These are phyloP conservation scores for Tubiluchus corallicola DNA, from an alignment of 2,888 invertebrate genomes.

Conservation along the genomic window DNA sequence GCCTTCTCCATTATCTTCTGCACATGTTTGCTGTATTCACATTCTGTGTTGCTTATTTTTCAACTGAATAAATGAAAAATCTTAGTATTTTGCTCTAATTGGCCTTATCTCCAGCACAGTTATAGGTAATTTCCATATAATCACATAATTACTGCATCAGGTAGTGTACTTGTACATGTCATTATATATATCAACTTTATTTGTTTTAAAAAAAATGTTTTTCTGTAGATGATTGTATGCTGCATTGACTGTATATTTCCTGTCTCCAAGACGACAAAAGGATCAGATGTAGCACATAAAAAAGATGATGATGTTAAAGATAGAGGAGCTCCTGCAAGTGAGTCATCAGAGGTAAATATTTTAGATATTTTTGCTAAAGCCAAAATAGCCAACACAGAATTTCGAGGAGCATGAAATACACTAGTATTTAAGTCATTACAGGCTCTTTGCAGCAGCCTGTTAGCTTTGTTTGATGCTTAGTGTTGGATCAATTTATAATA, in stretches of 20 bases:
- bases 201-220: constrained; percentile 12
- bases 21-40: too few relatives aligned
- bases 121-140: constrained; percentile 1
- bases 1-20: too few relatives aligned
- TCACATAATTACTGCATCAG: too few relatives aligned
- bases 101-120: constrained; percentile 9
- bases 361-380: too few relatives aligned
- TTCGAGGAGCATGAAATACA: too few relatives aligned
- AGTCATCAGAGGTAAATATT: too few relatives aligned
- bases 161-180: constrained; percentile 1
- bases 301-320: not conserved
- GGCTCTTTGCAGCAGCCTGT: too few relatives aligned
- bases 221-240: constrained; percentile 52
- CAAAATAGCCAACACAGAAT: too few relatives aligned
- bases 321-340: not conserved
- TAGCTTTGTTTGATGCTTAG: not conserved
- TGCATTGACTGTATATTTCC: constrained; percentile 69
- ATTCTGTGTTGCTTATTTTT: not conserved
- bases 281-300: not conserved
- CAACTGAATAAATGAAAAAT: constrained; percentile 1
- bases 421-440: too few relatives aligned
- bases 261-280: not conserved
- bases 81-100: constrained; percentile 2
- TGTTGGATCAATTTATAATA: not conserved
- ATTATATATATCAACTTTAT: too few relatives aligned